Conservation (phyloP, 2,113 vertebrate genomes). For the Megalops atlanticus region DNA sequence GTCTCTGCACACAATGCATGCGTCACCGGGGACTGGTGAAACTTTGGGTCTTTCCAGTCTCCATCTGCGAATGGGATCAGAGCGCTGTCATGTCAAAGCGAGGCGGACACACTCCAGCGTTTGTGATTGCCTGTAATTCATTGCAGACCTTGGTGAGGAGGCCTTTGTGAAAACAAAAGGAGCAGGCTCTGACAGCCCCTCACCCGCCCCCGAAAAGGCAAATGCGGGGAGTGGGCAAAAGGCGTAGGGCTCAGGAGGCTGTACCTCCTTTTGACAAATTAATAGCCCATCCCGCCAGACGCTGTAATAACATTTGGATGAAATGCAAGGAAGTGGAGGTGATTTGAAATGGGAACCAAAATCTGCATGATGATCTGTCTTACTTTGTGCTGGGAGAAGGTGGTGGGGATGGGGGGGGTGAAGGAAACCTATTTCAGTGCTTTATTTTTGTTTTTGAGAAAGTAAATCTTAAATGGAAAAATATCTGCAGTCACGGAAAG, state of each 20-base stretch:
- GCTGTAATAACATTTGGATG: neutral
- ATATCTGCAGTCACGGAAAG: neutral
- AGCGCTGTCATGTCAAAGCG: neutral
- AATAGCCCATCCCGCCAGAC: neutral
- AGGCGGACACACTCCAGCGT: neutral
- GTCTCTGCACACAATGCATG: neutral
- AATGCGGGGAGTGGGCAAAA: neutral
- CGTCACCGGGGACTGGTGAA: neutral
- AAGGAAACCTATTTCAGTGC: neutral
- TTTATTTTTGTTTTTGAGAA: neutral
- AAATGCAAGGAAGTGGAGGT: neutral
- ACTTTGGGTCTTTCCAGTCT: neutral
- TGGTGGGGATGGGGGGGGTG: neutral
- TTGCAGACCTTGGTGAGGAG: conserved; percentile 22
- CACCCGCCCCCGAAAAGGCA: neutral
- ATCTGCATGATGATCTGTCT: neutral
- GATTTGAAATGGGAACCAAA: neutral
- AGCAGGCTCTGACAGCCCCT: neutral
- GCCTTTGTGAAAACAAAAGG: conserved; percentile 1
- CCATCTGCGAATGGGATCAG: conserved; percentile 7
- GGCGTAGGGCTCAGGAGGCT: too few relatives aligned
- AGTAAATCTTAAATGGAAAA: neutral
- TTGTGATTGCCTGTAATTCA: conserved; percentile 22
- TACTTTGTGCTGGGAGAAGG: too few relatives aligned
- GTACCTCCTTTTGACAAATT: too few relatives aligned